Evolutionary conservation across 1,140 invertebrate species (phyloP).

Genomic region (Macrocentrus cingulum): DNA sequence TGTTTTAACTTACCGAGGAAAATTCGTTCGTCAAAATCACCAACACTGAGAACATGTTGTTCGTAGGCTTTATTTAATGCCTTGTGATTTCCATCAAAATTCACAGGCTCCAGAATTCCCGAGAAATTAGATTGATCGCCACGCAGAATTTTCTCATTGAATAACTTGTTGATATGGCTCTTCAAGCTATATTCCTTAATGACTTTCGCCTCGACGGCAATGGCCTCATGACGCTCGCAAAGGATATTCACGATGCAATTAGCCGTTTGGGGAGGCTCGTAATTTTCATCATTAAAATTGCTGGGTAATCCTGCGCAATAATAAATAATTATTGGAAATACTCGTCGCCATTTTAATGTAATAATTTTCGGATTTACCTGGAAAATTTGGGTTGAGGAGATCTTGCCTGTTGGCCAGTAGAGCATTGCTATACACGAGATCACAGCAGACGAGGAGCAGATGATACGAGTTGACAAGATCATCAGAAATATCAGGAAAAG

Average conservation of each 20-base stretch:
- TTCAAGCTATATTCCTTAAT: conserved; percentile 90
- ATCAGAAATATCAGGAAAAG: conserved; percentile 79
- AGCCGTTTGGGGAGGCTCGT: conserved; percentile 63
- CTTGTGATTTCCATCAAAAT: conserved; percentile 82
- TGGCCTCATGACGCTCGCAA: conserved; percentile 79
- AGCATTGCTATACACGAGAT: conserved; percentile 88
- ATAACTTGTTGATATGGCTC: conserved; percentile 76
- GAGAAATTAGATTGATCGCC: conserved; percentile 67
- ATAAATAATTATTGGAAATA: too few relatives aligned
- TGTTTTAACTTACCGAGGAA: conserved; percentile 70
- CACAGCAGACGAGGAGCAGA: conserved; percentile 84
- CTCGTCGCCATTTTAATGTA: too few relatives aligned
- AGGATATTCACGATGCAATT: conserved; percentile 83
- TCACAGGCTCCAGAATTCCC: conserved; percentile 70
- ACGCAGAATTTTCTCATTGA: conserved; percentile 73
- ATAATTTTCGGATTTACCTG: conserved; percentile 62
- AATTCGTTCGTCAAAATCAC: conserved; percentile 96
- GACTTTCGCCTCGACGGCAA: conserved; percentile 82
- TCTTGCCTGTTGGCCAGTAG: conserved; percentile 79
- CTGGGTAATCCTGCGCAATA: conserved; percentile 67
- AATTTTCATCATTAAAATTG: conserved; percentile 71
- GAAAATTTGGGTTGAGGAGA: conserved; percentile 82
- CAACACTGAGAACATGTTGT: conserved; percentile 84
- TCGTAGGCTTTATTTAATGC: conserved; percentile 87
- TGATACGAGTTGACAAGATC: conserved; percentile 95